Evolutionary conservation across 1,140 invertebrate genomes (phyloP).

Genomic region (Drosophila nigrodunni): DNA sequence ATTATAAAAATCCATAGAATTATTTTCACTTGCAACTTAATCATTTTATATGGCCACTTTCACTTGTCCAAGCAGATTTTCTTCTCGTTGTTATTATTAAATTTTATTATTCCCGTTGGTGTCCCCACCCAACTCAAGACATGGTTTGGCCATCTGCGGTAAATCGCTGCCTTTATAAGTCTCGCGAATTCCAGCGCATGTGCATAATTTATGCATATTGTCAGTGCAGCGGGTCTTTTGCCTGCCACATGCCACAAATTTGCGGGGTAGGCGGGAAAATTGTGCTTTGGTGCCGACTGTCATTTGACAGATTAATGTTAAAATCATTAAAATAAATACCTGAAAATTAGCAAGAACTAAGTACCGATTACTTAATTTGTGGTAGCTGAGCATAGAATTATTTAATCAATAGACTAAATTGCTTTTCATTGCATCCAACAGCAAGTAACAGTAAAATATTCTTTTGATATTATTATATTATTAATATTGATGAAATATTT

Average conservation of each 20-base stretch:
- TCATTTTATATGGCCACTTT: constrained; percentile 76
- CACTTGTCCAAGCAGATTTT: constrained; percentile 39
- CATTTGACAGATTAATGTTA: constrained; percentile 39
- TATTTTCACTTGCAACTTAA: constrained; percentile 80
- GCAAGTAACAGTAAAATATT: no score
- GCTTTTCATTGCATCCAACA: no score
- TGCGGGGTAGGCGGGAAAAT: constrained; percentile 62
- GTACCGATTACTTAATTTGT: neutral
- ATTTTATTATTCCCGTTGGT: constrained; percentile 1
- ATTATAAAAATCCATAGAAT: constrained; percentile 80
- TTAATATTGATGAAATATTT: no score
- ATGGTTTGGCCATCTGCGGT: constrained; percentile 36
- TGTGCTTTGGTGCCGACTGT: constrained; percentile 34
- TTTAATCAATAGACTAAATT: no score
- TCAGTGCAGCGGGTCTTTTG: constrained; percentile 38
- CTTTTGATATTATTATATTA: no score
- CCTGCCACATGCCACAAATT: constrained; percentile 54
- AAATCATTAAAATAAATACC: constrained; percentile 19
- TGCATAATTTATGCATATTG: constrained; percentile 70
- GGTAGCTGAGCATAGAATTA: neutral
- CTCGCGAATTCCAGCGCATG: constrained; percentile 18
- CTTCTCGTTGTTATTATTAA: neutral
- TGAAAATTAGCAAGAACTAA: neutral
- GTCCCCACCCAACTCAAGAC: neutral
- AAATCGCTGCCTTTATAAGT: constrained; percentile 7